phyloP scores from a whole-genome alignment of 2,797 vertebrate genomes.

The Discoglossus pictus region DNA sequence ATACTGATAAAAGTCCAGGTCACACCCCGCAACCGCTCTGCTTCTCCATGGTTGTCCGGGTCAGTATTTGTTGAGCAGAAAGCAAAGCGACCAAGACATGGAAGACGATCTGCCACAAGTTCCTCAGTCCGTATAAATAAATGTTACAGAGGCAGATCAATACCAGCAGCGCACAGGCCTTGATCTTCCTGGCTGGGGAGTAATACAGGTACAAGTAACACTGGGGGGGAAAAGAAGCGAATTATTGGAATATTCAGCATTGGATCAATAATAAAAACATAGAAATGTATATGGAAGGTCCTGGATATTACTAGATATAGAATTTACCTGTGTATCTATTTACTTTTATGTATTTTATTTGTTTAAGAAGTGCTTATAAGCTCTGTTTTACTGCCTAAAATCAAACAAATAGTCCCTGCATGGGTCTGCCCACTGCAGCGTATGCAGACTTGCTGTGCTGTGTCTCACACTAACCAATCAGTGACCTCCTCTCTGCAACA shows the following conservation, averaged over 20 bases:
- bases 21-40: conserved; percentile 81
- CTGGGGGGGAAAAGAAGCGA: conserved; percentile 63
- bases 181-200: conserved; percentile 78
- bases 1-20: conserved; percentile 46
- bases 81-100: conserved; percentile 84
- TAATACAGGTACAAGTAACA: conserved; percentile 94
- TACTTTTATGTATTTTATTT: too few species aligned
- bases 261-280: too few species aligned
- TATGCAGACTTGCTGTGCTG: too few species aligned
- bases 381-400: too few species aligned
- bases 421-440: too few species aligned
- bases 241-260: background rate
- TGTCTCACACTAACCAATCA: too few species aligned
- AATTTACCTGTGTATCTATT: too few species aligned
- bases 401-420: too few species aligned
- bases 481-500: too few species aligned
- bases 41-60: conserved; percentile 80
- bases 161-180: conserved; percentile 74
- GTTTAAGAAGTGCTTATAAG: too few species aligned
- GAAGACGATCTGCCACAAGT: conserved; percentile 89
- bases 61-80: conserved; percentile 81
- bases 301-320: too few species aligned
- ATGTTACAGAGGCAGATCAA: conserved; percentile 81
- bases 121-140: conserved; percentile 83
- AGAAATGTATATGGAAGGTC: too few species aligned